phyloP scores from a whole-genome alignment of 2,113 vertebrate species.

The Coregonus clupeaformis region DNA sequence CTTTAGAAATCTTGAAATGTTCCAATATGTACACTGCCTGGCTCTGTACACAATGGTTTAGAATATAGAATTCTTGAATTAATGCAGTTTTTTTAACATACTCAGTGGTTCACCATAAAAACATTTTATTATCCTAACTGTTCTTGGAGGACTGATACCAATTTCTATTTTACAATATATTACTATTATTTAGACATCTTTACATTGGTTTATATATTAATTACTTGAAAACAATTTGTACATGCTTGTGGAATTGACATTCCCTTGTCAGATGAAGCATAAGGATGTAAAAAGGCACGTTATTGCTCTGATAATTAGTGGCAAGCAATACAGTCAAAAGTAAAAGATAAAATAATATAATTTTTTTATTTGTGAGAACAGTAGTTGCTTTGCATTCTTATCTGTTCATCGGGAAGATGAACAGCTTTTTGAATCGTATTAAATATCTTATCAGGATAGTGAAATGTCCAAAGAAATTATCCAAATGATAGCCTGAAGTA shows the following conservation, averaged over 20 bases:
- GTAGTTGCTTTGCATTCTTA: slow-evolving; percentile 36
- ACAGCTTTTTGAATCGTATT: slow-evolving; percentile 39
- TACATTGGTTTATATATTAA: slow-evolving; percentile 72
- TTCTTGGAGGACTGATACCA: slow-evolving; percentile 60
- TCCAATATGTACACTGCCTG: background rate
- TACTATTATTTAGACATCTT: slow-evolving; percentile 69
- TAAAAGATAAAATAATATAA: slow-evolving; percentile 42
- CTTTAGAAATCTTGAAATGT: background rate
- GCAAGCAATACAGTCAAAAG: slow-evolving; percentile 66
- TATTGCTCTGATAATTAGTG: slow-evolving; percentile 58
- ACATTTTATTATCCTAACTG: slow-evolving; percentile 70
- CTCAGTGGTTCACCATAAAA: slow-evolving; percentile 59
- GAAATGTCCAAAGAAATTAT: slow-evolving; percentile 56
- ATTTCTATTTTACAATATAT: slow-evolving; percentile 69
- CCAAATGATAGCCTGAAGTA: slow-evolving; percentile 49
- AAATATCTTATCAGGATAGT: slow-evolving; percentile 45
- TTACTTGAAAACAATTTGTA: slow-evolving; percentile 70
- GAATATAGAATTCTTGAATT: background rate
- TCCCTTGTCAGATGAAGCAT: slow-evolving; percentile 69
- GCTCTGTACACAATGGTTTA: background rate
- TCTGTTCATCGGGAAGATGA: slow-evolving; percentile 14
- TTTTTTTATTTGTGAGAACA: slow-evolving; percentile 43
- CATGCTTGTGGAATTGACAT: slow-evolving; percentile 72
- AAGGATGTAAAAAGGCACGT: slow-evolving; percentile 73
- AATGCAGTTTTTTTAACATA: background rate